These are phyloP conservation scores for Atractosteus spatula DNA, from an alignment of 2,113 vertebrate genomes.

Conservation along the genomic window DNA sequence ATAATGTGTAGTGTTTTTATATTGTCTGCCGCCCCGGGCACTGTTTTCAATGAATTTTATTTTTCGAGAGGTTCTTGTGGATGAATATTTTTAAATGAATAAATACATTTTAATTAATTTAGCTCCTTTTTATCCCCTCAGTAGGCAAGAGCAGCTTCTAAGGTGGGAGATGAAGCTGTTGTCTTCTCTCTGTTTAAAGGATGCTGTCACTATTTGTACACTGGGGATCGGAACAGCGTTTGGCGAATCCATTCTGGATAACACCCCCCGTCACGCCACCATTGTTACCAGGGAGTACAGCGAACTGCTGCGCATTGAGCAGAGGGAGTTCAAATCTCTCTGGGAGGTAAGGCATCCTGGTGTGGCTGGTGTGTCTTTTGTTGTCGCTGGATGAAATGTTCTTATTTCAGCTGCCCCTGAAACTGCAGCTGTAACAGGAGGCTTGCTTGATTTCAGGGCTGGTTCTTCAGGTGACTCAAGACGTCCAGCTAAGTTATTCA, in stretches of 20 bases:
- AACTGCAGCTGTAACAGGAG: too few species aligned
- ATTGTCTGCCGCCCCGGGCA: slow-evolving; percentile 27
- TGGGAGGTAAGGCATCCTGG: slow-evolving; percentile 82
- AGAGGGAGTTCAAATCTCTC: slow-evolving; percentile 90
- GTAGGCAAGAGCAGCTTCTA: neutral
- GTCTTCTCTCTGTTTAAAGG: slow-evolving; percentile 63
- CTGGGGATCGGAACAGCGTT: slow-evolving; percentile 93
- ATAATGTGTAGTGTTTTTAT: slow-evolving; percentile 1
- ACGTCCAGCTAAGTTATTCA: too few species aligned
- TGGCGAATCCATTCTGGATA: slow-evolving; percentile 95
- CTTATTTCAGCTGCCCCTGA: too few species aligned
- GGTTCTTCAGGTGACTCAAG: too few species aligned
- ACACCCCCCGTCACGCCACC: slow-evolving; percentile 93
- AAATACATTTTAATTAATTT: neutral
- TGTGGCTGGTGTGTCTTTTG: too few species aligned
- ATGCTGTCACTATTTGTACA: slow-evolving; percentile 93
- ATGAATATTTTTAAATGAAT: slow-evolving; percentile 2
- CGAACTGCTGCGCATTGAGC: slow-evolving; percentile 90
- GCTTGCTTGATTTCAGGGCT: too few species aligned
- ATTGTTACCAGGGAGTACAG: slow-evolving; percentile 89
- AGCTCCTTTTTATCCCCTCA: neutral
- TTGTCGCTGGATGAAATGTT: too few species aligned
- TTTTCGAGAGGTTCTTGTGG: slow-evolving; percentile 4
- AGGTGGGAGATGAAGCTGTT: slow-evolving; percentile 14
- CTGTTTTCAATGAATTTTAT: slow-evolving; percentile 19